Conservation (phyloP, 2,113 vertebrate genomes). For the Rhinichthys klamathensis region DNA sequence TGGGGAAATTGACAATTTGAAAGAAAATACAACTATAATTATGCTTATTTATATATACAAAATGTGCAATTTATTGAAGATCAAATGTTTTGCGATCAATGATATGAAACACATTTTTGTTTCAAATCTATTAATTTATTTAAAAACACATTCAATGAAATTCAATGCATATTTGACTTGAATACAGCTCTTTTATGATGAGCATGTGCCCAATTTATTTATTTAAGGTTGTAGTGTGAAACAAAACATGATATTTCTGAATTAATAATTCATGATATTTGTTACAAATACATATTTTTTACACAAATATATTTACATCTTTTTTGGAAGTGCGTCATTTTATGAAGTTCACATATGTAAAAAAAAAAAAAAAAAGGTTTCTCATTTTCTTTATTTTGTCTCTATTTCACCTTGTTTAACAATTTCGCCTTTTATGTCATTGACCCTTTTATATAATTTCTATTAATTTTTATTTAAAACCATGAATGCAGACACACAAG, state of each 20-base stretch:
- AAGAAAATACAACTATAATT: background rate
- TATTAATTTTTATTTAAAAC: background rate
- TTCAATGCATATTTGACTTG: background rate
- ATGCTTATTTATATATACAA: background rate
- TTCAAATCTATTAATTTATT: no score
- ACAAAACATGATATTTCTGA: background rate
- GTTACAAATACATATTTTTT: background rate
- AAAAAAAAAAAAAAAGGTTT: no score
- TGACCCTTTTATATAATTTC: background rate
- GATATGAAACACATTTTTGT: background rate
- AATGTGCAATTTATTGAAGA: background rate
- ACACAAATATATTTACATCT: background rate
- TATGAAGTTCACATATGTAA: background rate
- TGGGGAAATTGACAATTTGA: no score
- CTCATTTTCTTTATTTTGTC: no score
- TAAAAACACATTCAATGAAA: no score
- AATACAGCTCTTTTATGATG: background rate
- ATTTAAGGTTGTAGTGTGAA: no score
- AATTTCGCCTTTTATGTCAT: background rate
- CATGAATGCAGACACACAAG: background rate
- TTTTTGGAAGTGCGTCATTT: no score
- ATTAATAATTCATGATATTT: background rate
- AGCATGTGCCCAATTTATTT: background rate
- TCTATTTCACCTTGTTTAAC: no score
- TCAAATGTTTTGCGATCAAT: background rate